Conservation (phyloP, 2,113 vertebrate genomes). For the Caretta caretta region DNA sequence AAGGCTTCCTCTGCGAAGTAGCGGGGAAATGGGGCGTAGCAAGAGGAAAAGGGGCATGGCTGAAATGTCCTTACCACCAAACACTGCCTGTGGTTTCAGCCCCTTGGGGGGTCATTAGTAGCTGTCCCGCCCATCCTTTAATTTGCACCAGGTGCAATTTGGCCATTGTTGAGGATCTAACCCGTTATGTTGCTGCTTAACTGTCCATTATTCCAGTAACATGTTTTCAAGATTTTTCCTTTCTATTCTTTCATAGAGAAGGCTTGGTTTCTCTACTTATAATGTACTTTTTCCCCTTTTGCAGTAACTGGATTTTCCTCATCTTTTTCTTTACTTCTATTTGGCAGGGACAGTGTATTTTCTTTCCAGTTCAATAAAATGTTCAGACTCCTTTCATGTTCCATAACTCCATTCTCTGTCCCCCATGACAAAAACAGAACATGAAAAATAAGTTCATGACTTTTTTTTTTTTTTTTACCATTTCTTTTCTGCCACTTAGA, state of each 20-base stretch:
- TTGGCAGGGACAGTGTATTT: neutral
- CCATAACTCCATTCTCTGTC: neutral
- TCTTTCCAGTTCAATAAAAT: neutral
- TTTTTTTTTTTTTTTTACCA: neutral
- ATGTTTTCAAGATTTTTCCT: neutral
- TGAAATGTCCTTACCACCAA: neutral
- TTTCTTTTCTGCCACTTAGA: neutral
- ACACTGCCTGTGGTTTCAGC: neutral
- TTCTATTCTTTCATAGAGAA: neutral
- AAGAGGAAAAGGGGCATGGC: neutral
- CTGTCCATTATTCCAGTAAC: neutral
- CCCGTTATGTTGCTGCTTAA: neutral
- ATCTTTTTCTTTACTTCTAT: neutral
- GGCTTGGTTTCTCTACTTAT: neutral
- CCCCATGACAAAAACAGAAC: neutral
- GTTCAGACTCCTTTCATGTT: neutral
- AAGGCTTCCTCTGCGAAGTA: neutral
- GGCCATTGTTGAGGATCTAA: neutral
- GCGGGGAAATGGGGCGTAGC: neutral
- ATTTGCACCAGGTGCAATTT: neutral
- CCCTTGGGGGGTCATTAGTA: neutral
- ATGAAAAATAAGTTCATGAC: neutral
- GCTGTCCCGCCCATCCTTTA: neutral
- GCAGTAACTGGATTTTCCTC: neutral
- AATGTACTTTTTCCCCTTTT: neutral